Evolutionary conservation across 2,797 vertebrate genomes (phyloP).

Genomic region (Parauchenoglanis ngamensis): DNA sequence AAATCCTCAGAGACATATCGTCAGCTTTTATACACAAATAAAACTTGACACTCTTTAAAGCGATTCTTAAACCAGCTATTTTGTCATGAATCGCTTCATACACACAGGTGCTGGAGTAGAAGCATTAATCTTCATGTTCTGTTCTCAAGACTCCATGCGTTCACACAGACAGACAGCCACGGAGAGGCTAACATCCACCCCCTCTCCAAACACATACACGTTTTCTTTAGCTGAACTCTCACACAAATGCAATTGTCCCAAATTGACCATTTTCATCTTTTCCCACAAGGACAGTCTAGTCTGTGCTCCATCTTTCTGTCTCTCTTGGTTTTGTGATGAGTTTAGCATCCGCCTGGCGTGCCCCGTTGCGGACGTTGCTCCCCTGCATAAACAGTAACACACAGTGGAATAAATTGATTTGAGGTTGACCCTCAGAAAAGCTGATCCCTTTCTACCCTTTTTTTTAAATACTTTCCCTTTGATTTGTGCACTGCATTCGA

Average conservation of each 20-base stretch:
- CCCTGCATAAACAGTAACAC: conserved; percentile 11
- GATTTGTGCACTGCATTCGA: not conserved
- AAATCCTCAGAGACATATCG: no score
- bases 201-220: conserved; percentile 7
- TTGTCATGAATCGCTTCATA: not conserved
- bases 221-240: conserved; percentile 4
- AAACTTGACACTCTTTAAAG: not conserved
- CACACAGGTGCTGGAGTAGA: not conserved
- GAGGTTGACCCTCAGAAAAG: not conserved
- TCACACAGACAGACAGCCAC: not conserved
- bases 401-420: conserved; percentile 20
- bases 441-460: not conserved
- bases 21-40: not conserved
- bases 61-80: not conserved
- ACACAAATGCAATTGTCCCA: conserved; percentile 30
- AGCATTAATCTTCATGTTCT: conserved; percentile 24
- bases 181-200: not conserved
- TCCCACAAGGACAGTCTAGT: conserved; percentile 46
- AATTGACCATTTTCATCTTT: conserved; percentile 28
- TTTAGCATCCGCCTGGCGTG: not conserved
- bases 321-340: not conserved
- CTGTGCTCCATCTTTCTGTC: conserved; percentile 9
- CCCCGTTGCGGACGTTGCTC: not conserved
- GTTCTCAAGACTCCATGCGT: not conserved
- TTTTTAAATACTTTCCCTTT: not conserved